Conservation (phyloP, 2,113 vertebrate species). For the Plectropomus leopardus region DNA sequence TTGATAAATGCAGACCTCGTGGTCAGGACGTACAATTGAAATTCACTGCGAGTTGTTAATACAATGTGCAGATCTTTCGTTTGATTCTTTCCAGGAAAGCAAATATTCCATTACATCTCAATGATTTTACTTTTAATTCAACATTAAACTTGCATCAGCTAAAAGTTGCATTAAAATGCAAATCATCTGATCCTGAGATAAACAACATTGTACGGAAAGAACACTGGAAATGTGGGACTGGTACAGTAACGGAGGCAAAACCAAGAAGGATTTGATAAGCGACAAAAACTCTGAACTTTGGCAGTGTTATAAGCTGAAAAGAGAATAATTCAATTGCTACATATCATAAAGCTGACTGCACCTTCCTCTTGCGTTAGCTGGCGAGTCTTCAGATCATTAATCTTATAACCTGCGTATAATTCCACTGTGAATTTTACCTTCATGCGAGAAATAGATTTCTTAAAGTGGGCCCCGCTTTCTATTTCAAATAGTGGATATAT, state of each 20-base stretch:
- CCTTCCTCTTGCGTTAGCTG: not conserved
- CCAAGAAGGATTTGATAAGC: not conserved
- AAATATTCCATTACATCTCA: not conserved
- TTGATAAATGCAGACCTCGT: not conserved
- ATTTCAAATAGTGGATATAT: constrained; percentile 4
- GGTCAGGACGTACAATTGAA: no score
- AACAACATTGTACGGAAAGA: not conserved
- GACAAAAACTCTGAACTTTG: not conserved
- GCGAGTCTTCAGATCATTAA: constrained; percentile 14
- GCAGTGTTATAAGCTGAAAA: not conserved
- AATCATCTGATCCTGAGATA: not conserved
- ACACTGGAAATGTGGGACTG: not conserved
- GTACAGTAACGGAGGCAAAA: not conserved
- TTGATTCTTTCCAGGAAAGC: no score
- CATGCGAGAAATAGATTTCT: constrained; percentile 6
- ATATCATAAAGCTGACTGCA: not conserved
- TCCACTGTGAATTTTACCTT: constrained; percentile 6
- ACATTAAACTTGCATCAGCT: not conserved
- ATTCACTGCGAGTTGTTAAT: no score
- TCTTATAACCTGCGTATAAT: not conserved
- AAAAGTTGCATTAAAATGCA: not conserved
- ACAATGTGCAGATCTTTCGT: no score
- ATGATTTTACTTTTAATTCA: not conserved
- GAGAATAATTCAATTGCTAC: not conserved
- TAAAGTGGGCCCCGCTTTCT: not conserved